These are phyloP conservation scores for Apocheima hispidaria DNA, from an alignment of 2,888 invertebrate genomes.

Conservation along the genomic window DNA sequence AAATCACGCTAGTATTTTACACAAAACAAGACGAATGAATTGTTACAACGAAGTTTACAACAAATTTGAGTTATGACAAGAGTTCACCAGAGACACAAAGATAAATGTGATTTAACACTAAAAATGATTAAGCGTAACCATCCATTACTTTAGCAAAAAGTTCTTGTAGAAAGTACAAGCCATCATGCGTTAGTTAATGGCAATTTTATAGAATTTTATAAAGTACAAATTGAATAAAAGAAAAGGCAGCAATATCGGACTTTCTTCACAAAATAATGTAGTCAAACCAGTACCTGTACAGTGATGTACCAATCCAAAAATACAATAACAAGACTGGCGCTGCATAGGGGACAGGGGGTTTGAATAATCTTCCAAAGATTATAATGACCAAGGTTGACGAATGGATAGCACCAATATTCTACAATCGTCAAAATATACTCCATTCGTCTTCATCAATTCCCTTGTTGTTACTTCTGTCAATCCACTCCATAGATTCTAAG, in stretches of 20 bases:
- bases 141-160: not conserved
- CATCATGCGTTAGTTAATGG: not conserved
- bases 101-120: constrained; percentile 1
- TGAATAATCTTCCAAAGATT: too few relatives aligned
- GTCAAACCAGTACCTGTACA: too few relatives aligned
- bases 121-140: not conserved
- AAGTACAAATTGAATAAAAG: too few relatives aligned
- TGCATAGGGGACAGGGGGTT: too few relatives aligned
- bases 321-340: too few relatives aligned
- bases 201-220: too few relatives aligned
- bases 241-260: too few relatives aligned
- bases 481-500: constrained; percentile 46
- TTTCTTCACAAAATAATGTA: too few relatives aligned
- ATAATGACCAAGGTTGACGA: too few relatives aligned
- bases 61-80: constrained; percentile 8
- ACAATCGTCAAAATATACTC: too few relatives aligned
- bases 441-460: not conserved
- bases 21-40: constrained; percentile 9
- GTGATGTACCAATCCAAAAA: too few relatives aligned
- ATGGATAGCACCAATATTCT: too few relatives aligned
- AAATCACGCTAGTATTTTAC: constrained; percentile 5
- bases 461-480: constrained; percentile 10
- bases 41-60: constrained; percentile 19
- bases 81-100: constrained; percentile 3
- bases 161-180: not conserved